Percentiles rank a stretch among this genome's conserved stretches.
Conservation (phyloP, 2,113 vertebrate genomes). For the Malurus elegans region DNA sequence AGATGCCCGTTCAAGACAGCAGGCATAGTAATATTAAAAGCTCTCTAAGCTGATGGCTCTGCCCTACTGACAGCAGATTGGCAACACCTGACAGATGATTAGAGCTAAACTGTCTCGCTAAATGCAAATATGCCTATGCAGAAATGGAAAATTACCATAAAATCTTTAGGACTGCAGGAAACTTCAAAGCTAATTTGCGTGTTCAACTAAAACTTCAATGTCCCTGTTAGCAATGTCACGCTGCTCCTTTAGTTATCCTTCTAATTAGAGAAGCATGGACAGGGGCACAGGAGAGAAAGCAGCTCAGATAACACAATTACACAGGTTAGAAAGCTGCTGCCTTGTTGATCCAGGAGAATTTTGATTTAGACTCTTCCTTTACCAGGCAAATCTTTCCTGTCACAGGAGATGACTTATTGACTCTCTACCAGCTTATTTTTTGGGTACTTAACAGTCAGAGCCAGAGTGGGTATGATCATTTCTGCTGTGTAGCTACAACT, state of each 20-base stretch:
- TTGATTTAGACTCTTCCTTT: neutral
- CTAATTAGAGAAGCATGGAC: slow-evolving; percentile 57
- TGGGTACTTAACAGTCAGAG: neutral
- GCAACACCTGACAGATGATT: slow-evolving; percentile 70
- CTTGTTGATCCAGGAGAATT: neutral
- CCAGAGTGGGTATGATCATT: neutral
- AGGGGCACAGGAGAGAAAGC: neutral
- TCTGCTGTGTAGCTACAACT: neutral
- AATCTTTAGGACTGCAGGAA: slow-evolving; percentile 73
- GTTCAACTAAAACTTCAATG: slow-evolving; percentile 61
- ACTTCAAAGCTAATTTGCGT: slow-evolving; percentile 75
- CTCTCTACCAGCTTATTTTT: neutral
- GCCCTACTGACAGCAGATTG: slow-evolving; percentile 65
- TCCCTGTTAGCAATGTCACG: slow-evolving; percentile 35
- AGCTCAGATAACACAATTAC: neutral
- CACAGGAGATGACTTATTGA: neutral
- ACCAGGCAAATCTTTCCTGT: neutral
- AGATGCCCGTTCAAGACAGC: neutral
- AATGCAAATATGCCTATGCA: slow-evolving; percentile 75
- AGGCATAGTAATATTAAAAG: neutral
- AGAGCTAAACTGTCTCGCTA: slow-evolving; percentile 66
- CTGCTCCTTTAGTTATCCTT: slow-evolving; percentile 44
- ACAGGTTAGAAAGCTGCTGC: neutral
- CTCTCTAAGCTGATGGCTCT: slow-evolving; percentile 47
- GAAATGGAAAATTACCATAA: slow-evolving; percentile 75